Conservation (phyloP, 1,140 invertebrate genomes). For the Steinernema feltiae region DNA sequence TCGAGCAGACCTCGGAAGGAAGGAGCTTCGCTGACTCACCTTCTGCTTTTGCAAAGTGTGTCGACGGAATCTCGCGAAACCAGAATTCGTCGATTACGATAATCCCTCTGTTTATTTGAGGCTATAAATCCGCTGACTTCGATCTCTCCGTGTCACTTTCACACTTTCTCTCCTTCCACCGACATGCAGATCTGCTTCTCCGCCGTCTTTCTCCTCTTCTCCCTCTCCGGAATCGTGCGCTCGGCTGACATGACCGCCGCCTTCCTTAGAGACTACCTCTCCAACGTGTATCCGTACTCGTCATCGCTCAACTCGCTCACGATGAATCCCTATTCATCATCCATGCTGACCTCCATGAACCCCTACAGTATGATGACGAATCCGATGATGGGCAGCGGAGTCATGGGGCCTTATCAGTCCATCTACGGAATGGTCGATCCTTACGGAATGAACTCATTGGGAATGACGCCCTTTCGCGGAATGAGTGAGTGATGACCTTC, state of each 20-base stretch:
- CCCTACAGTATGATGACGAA: slow-evolving; percentile 2
- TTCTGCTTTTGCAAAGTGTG: background rate
- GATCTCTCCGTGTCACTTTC: background rate
- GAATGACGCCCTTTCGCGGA: background rate
- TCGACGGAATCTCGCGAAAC: background rate
- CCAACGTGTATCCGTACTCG: background rate
- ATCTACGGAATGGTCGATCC: slow-evolving; percentile 11
- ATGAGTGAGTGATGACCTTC: slow-evolving; percentile 7
- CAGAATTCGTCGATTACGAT: background rate
- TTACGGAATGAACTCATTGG: background rate
- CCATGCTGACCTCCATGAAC: background rate
- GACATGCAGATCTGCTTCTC: background rate
- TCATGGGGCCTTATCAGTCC: slow-evolving; percentile 6
- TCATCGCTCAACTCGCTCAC: background rate
- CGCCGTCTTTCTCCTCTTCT: background rate
- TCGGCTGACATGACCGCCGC: background rate
- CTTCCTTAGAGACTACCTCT: slow-evolving; percentile 6
- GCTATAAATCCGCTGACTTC: background rate
- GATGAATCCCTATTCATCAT: slow-evolving; percentile 9
- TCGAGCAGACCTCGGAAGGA: slow-evolving; percentile 6
- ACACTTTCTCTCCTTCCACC: background rate
- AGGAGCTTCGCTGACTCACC: background rate
- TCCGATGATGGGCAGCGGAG: background rate
- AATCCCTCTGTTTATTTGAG: background rate
- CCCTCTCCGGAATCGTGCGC: background rate